A percentile compares a stretch with the other conserved stretches of the same genome.
Conservation (phyloP, 2,113 vertebrate species). For the Columba janthina region DNA sequence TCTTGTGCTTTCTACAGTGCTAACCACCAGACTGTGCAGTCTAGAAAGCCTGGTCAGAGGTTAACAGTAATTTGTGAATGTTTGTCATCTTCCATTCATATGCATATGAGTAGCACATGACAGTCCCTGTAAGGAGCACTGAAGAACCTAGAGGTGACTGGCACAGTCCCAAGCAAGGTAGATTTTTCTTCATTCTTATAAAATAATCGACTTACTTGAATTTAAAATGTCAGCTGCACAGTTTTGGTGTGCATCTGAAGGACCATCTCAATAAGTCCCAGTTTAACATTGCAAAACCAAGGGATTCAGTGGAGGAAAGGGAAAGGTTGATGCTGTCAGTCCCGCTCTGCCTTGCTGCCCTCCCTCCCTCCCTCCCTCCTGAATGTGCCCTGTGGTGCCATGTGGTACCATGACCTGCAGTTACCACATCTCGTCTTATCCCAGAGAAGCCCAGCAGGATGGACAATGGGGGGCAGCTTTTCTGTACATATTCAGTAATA, state of each 20-base stretch:
- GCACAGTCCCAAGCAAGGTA: neutral
- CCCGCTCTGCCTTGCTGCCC: accelerated
- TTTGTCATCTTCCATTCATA: neutral
- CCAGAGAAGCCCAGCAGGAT: neutral
- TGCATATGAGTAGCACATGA: neutral
- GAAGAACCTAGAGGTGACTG: neutral
- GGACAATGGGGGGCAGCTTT: neutral
- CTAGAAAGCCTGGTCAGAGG: neutral
- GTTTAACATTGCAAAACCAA: neutral
- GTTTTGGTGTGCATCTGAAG: neutral
- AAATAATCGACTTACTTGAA: neutral
- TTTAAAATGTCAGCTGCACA: neutral
- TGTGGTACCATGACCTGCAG: neutral
- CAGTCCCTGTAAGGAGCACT: neutral
- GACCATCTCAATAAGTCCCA: neutral
- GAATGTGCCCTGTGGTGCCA: too few species aligned
- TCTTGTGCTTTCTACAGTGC: neutral
- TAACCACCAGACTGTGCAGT: neutral
- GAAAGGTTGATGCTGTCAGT: accelerated
- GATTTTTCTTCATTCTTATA: neutral
- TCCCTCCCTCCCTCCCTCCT: neutral
- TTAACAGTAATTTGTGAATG: neutral
- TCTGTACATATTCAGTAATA: neutral
- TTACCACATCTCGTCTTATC: too few species aligned
- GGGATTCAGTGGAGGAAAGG: neutral